Conservation (phyloP, 2,888 invertebrate genomes). For the Amiota communis region DNA sequence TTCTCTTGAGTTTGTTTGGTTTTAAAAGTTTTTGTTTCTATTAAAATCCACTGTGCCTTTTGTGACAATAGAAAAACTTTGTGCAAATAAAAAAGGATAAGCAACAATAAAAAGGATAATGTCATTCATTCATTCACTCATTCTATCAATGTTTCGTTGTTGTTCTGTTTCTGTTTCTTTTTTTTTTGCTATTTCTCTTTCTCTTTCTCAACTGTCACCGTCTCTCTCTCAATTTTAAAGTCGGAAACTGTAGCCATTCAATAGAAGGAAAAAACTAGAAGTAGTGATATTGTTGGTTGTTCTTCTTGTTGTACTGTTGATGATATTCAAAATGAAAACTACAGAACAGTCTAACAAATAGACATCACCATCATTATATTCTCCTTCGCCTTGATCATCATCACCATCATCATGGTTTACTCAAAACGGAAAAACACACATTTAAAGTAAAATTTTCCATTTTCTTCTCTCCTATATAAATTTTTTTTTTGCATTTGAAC, state of each 20-base stretch:
- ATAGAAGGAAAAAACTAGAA: slow-evolving; percentile 2
- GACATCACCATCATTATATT: neutral
- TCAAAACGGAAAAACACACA: slow-evolving; percentile 61
- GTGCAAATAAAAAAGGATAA: slow-evolving; percentile 56
- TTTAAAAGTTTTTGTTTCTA: no score
- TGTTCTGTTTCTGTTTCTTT: no score
- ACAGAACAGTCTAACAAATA: slow-evolving; percentile 62
- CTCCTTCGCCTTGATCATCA: slow-evolving; percentile 30
- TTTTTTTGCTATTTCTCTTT: no score
- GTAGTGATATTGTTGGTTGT: neutral
- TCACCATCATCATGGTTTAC: slow-evolving; percentile 25
- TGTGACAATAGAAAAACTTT: slow-evolving; percentile 25
- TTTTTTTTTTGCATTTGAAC: slow-evolving; percentile 53
- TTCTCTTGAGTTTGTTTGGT: no score
- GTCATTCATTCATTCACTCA: slow-evolving; percentile 69
- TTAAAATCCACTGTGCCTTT: slow-evolving; percentile 51
- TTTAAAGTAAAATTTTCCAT: slow-evolving; percentile 64
- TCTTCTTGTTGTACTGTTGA: neutral
- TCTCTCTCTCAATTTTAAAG: neutral
- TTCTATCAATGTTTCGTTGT: slow-evolving; percentile 56
- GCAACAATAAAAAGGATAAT: slow-evolving; percentile 69
- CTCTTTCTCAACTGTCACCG: neutral
- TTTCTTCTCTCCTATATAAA: neutral
- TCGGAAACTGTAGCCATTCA: slow-evolving; percentile 25
- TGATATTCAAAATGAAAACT: slow-evolving; percentile 41